phyloP scores from a whole-genome alignment of 2,797 vertebrate genomes.

The Mus caroli region DNA sequence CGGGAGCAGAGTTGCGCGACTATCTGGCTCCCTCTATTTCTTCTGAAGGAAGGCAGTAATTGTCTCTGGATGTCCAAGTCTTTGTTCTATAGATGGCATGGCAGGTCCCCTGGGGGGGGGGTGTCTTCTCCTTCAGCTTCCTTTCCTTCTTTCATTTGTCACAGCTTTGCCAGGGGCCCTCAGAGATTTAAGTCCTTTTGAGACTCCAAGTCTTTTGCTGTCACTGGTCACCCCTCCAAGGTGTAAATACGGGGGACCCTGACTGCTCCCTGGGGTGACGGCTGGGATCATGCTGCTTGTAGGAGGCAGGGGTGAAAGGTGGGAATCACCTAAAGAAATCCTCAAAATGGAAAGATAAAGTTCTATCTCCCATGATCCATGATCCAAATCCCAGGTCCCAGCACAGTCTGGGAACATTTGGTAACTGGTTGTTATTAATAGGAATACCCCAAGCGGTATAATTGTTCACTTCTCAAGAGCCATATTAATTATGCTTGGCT shows the following conservation, averaged over 20 bases:
- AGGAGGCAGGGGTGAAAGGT: rapidly evolving
- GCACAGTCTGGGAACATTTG: background rate
- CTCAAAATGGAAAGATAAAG: background rate
- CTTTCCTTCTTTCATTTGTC: background rate
- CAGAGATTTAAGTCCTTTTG: background rate
- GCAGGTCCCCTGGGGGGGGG: background rate
- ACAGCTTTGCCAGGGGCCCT: background rate
- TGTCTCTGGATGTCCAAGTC: background rate
- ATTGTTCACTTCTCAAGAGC: background rate
- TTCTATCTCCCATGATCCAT: rapidly evolving
- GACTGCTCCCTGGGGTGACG: background rate
- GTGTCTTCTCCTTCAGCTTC: background rate
- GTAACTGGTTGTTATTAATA: background rate
- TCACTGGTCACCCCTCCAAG: background rate
- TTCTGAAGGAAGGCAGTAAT: background rate
- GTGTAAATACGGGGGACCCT: background rate
- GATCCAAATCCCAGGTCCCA: too few species aligned
- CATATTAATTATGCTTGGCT: background rate
- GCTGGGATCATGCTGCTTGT: background rate
- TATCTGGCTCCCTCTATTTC: background rate
- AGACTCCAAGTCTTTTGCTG: background rate
- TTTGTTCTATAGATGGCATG: background rate
- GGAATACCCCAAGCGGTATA: background rate
- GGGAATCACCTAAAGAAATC: background rate
- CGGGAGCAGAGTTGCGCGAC: background rate